Evolutionary conservation across 2,113 vertebrate species (phyloP), one percentile per base, ranked within the genome.

Genomic region (Odocoileus virginianus): DNA sequence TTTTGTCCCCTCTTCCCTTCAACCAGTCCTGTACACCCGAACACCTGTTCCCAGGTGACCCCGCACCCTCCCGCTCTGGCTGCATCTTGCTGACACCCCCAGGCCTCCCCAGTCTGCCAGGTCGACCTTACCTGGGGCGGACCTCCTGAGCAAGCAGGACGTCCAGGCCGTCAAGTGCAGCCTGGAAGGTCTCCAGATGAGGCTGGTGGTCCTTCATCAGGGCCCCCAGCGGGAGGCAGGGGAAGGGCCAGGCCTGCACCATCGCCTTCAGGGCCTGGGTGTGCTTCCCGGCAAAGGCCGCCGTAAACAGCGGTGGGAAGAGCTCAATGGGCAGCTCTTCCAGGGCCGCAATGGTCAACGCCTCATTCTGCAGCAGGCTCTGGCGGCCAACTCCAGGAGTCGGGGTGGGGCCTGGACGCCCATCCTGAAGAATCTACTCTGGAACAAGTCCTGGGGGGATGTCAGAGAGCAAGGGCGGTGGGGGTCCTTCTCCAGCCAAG

Each of bases 231-330:
- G 93, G 97, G 21, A 98, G 97, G 90, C 79, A 98, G 83, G 89
- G 6, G 3, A 96, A 98, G 33, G 94, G 97, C 97, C 96, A 98
- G 86, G 95, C 76, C 74, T 88, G 95, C 36, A 98, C 95, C 95
- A 97, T 93, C 0, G 78, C 87, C 83, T 91, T 97, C 82, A 98
- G 28, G 19, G 23, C 57, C 52, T 91, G 16, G 1, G 1, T 58
- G 47, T n/a, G 60, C 54, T 30, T 81, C 78, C 89, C 40, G 0
- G 54, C 1, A 4, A 96, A 97, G 83, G 96, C 97, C 0, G 25
- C 58, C 0, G 4, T n/a, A 58, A 98, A 97, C 5, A 98, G 89
- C 0, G 28, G 74, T 0, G 94, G 97, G 57, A 97, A 98, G 76
- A 97, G 89, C 95, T 94, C 87, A 11, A 1, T 3, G 17, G 97